phyloP scores from a whole-genome alignment of 2,888 invertebrate species.

The Atethmia centrago region DNA sequence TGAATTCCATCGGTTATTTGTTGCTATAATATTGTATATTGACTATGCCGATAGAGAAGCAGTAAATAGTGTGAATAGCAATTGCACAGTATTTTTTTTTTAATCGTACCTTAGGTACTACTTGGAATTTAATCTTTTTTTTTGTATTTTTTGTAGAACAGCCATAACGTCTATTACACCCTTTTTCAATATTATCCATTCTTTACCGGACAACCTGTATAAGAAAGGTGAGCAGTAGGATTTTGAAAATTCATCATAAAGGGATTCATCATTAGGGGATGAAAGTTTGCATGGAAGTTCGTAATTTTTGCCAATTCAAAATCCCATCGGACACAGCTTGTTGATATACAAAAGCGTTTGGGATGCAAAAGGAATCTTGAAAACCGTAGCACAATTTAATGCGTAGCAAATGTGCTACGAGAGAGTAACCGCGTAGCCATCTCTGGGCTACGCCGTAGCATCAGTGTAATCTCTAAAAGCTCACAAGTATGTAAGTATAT shows the following conservation, averaged over 20 bases:
- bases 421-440: conserved; percentile 10
- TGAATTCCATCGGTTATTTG: too few relatives aligned
- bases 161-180: too few relatives aligned
- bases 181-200: too few relatives aligned
- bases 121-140: too few relatives aligned
- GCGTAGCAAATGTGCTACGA: conserved; percentile 22
- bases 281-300: background rate
- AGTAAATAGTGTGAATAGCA: too few relatives aligned
- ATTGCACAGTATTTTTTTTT: too few relatives aligned
- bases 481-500: background rate
- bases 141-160: too few relatives aligned
- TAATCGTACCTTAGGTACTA: too few relatives aligned
- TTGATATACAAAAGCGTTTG: background rate
- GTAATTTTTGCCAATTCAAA: background rate
- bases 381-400: background rate
- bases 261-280: background rate
- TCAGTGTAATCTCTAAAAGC: background rate
- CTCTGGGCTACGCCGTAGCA: conserved; percentile 21
- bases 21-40: too few relatives aligned
- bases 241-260: background rate
- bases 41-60: too few relatives aligned
- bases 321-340: background rate
- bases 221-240: background rate
- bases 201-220: too few relatives aligned
- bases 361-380: background rate